Conservation (phyloP, 2,888 invertebrate genomes). For the Sussaba pulchella region DNA sequence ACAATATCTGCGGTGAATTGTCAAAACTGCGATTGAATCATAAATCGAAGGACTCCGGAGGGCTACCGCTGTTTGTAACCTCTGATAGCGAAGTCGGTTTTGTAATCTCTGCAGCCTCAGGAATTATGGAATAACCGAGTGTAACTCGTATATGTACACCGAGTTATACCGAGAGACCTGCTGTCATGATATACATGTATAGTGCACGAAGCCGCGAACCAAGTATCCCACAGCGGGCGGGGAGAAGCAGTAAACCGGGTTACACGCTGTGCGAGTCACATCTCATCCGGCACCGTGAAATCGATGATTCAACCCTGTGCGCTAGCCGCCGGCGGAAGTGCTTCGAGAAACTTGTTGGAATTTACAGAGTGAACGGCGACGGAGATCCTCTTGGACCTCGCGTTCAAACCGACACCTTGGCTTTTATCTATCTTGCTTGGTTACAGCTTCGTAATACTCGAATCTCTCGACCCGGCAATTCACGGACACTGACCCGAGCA, state of each 20-base stretch:
- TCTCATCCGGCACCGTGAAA: conserved; percentile 65
- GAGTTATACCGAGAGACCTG: conserved; percentile 32
- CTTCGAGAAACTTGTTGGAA: conserved; percentile 61
- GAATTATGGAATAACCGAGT: conserved; percentile 33
- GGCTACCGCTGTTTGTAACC: background rate
- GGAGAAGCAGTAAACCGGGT: conserved; percentile 60
- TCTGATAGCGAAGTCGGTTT: conserved; percentile 50
- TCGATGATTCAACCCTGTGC: conserved; percentile 62
- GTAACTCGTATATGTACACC: conserved; percentile 23
- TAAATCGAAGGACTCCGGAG: conserved; percentile 25
- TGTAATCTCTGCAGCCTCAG: conserved; percentile 46
- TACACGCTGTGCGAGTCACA: conserved; percentile 64
- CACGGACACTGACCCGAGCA: conserved; percentile 63
- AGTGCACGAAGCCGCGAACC: conserved; percentile 15
- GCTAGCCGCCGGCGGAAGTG: conserved; percentile 58
- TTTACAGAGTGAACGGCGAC: conserved; percentile 47
- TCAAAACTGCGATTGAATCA: conserved; percentile 19
- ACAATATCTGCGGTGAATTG: background rate
- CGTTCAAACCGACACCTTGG: conserved; percentile 54
- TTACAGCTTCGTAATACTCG: conserved; percentile 39
- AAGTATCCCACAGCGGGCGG: conserved; percentile 31
- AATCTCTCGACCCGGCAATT: conserved; percentile 42
- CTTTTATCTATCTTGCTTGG: conserved; percentile 58
- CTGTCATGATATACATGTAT: conserved; percentile 38
- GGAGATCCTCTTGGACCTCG: conserved; percentile 44